These are phyloP conservation scores for Gambusia holbrooki DNA, from an alignment of 2,113 vertebrate genomes.

Conservation along the genomic window DNA sequence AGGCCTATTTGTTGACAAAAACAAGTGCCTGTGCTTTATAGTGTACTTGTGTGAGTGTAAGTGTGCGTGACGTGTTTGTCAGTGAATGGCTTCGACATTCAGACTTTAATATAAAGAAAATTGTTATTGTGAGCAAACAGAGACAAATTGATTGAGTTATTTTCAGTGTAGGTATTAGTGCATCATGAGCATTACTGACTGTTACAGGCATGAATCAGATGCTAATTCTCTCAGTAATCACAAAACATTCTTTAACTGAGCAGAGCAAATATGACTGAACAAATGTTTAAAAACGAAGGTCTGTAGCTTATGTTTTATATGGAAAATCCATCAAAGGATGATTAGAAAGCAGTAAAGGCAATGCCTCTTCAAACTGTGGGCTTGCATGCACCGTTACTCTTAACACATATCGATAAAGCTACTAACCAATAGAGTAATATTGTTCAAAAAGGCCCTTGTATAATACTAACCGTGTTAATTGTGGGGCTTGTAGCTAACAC, in stretches of 20 bases:
- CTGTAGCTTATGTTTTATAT: conserved; percentile 30
- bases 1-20: conserved; percentile 68
- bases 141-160: conserved; percentile 37
- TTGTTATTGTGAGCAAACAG: conserved; percentile 43
- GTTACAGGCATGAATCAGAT: conserved; percentile 55
- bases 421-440: conserved; percentile 63
- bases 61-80: conserved; percentile 44
- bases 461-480: conserved; percentile 56
- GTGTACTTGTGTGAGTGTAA: conserved; percentile 50
- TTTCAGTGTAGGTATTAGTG: conserved; percentile 57
- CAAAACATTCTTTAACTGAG: conserved; percentile 57
- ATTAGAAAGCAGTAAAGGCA: conserved; percentile 29
- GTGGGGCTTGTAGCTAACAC: conserved; percentile 30
- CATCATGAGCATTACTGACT: conserved; percentile 59
- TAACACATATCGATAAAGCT: conserved; percentile 72
- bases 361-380: conserved; percentile 53
- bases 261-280: conserved; percentile 27
- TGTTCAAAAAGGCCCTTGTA: conserved; percentile 51
- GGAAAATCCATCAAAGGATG: conserved; percentile 24
- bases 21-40: conserved; percentile 72
- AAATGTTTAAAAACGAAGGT: conserved; percentile 33
- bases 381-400: conserved; percentile 74
- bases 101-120: conserved; percentile 41
- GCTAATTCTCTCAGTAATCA: conserved; percentile 47
- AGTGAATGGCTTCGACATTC: conserved; percentile 49